Base-by-base conservation (phyloP, 2,113 vertebrate species). In the Xiphophorus couchianus region DNA sequence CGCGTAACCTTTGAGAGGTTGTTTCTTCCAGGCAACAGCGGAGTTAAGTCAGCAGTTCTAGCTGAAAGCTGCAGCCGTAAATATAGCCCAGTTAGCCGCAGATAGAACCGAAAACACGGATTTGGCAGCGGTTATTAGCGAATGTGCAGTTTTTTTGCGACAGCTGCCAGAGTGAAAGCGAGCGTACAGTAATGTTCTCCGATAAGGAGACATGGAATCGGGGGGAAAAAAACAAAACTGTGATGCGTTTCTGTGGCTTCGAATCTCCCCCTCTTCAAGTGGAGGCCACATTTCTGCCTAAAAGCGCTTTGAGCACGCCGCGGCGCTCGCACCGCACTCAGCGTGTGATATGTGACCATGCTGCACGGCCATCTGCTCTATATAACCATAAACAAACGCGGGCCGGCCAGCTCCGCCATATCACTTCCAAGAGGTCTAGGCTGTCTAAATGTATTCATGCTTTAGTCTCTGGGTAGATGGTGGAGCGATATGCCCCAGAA, bases 281-380 rank as follows among this genome's bases (percentile, higher is more conserved):
- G 48, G 33, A 42, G 51, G 73, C 78, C 84, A 72, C 51, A 73
- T 80, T 76, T 78, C 71, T 81, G 84, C 69, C 73, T 83, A 69
- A 74, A 69, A 79, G 79, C 64, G 68, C 63, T 67, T 58, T 58
- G 39, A 62, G 69, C 76, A 77, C 78, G 68, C 74, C 84, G 77
- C 70, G 69, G 78, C 84, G 80, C 78, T 83, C 82, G 80, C 29
- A 19, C 71, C 73, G 76, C 84, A 77, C 78, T 66, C 78, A 71
- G 84, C 78, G 85, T 81, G 84, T 79, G 89, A 92, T 89, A 91
- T 89, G 85, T 66, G 91, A 91, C 88, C 92, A 89, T 90, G 87
- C 88, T 90, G 91, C 79, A 85, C 29, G 78, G 79, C 92, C 94
- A 94, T 94, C 94, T 95, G 94, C 92, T 94, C 84, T 86, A 78